Conservation (phyloP, 2,797 vertebrate species). For the Limosa lapponica region DNA sequence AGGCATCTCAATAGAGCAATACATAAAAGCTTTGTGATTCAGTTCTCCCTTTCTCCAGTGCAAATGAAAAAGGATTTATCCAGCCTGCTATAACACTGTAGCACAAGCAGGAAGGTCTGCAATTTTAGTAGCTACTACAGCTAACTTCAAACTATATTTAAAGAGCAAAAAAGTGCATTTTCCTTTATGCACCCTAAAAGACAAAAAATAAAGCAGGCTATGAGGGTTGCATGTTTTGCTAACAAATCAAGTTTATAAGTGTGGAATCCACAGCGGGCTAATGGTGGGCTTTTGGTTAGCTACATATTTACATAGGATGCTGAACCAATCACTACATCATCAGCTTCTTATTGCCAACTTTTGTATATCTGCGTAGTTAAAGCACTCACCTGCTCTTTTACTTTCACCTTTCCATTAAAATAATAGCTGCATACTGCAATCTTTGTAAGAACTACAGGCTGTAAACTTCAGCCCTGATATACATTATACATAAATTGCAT, state of each 20-base stretch:
- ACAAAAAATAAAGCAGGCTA: background rate
- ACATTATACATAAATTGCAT: slow-evolving; percentile 44
- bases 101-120: background rate
- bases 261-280: background rate
- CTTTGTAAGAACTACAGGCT: slow-evolving; percentile 45
- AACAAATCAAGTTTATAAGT: background rate
- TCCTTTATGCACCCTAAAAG: background rate
- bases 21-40: background rate
- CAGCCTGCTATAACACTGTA: background rate
- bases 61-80: slow-evolving; percentile 7
- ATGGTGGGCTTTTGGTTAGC: background rate
- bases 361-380: background rate
- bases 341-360: slow-evolving; percentile 51
- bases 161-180: background rate
- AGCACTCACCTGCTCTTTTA: slow-evolving; percentile 17
- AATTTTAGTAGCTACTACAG: background rate
- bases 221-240: background rate
- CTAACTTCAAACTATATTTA: background rate
- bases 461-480: slow-evolving; percentile 37
- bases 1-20: background rate
- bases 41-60: background rate
- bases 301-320: background rate
- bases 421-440: slow-evolving; percentile 22
- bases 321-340: background rate
- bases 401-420: slow-evolving; percentile 63